Evolutionary conservation across 2,113 vertebrate species (phyloP), one percentile per base, ranked within the genome.

Genomic region (Gymnobelideus leadbeateri): DNA sequence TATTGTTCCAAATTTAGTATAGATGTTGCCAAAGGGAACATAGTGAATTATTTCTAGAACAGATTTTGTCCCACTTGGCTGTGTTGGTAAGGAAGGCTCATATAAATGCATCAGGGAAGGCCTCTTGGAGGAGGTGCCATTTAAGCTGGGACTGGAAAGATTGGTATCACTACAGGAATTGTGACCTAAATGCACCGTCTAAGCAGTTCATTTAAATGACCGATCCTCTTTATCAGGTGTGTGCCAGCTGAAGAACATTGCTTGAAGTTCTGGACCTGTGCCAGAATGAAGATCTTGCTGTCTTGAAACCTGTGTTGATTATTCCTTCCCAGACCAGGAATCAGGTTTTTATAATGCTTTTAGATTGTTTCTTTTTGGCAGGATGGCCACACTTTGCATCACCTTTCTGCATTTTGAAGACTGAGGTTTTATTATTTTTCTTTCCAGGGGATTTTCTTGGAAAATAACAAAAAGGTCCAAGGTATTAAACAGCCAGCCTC

Each of bases 381-480:
- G 52, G 24, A 94, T n/a, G 26, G 57, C 12, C 14, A 31, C 0
- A 0, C 91, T 90, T 43, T 23, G 24, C n/a, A 84, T 8, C 23
- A 5, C 31, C 28, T 68, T 47, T 95, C 53, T 90, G 12, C 10
- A 28, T 89, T 28, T 91, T 54, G 57, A 84, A 92, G 53, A 37
- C 26, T 12, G 0, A 46, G 68, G 51, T 46, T 90, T 92, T 96
- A 5, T 24, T 68, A 77, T 43, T 96, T 94, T 16, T 8, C 14
- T 92, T 28, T n/a, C 94, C 50, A 89, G 16, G 77, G 91, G 31
- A 2, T 84, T 89, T 94, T 51, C n/a, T 91, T 94, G 23, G 25
- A 95, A 50, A 89, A 24, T 2, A 57, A 14, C 91, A 93, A 2
- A 21, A 37, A 51, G 28, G 24, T 43, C 91, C 57, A 43, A 19